These are phyloP conservation scores for Melieria picta DNA, from an alignment of 2,888 invertebrate genomes.

Conservation along the genomic window DNA sequence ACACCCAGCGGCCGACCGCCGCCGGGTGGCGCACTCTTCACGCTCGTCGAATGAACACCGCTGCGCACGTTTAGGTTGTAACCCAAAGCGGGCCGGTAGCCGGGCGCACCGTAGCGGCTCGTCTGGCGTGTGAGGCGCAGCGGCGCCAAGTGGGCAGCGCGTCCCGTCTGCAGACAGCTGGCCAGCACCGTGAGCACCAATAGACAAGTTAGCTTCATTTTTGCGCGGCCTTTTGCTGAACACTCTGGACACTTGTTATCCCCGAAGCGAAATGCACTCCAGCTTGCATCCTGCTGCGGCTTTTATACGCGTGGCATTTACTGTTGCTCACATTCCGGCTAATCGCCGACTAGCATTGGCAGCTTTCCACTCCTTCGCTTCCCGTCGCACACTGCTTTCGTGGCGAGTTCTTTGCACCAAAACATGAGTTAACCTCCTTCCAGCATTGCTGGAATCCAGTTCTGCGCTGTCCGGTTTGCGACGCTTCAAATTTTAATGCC, in stretches of 20 bases:
- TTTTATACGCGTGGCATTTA: conserved; percentile 18
- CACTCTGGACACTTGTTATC: too few relatives aligned
- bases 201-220: conserved; percentile 21
- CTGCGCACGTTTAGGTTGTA: neutral
- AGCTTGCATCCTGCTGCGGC: conserved; percentile 17
- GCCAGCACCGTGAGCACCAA: neutral
- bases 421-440: too few relatives aligned
- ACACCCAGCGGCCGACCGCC: conserved; percentile 34
- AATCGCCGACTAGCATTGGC: too few relatives aligned
- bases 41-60: too few relatives aligned
- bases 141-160: neutral
- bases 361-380: too few relatives aligned
- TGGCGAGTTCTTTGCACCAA: too few relatives aligned
- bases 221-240: too few relatives aligned
- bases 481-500: too few relatives aligned
- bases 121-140: conserved; percentile 39
- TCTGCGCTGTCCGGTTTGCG: too few relatives aligned
- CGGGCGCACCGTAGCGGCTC: conserved; percentile 40
- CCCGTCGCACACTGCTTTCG: too few relatives aligned
- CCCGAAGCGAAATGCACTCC: neutral
- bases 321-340: too few relatives aligned
- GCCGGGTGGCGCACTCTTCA: conserved; percentile 11
- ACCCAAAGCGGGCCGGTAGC: conserved; percentile 15
- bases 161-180: neutral
- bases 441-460: too few relatives aligned